phyloP scores from a whole-genome alignment of 2,797 vertebrate species.

The Ctenopoma kingsleyae region DNA sequence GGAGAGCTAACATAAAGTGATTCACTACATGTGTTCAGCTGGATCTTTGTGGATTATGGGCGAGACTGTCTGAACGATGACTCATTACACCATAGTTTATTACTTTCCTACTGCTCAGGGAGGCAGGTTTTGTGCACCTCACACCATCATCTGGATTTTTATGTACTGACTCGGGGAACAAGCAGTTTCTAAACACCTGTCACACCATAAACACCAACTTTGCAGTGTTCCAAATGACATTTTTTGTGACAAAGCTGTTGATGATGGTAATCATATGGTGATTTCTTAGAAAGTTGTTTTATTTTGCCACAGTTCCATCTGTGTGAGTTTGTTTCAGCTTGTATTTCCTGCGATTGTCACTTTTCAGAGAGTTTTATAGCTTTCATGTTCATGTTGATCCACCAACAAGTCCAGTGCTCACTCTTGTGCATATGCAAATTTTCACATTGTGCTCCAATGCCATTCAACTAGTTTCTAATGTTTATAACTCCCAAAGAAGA shows the following conservation, averaged over 20 bases:
- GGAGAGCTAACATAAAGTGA: constrained; percentile 14
- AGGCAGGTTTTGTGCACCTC: constrained; percentile 10
- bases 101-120: constrained; percentile 9
- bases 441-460: neutral
- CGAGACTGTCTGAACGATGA: constrained; percentile 28
- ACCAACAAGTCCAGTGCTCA: neutral
- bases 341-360: constrained; percentile 3
- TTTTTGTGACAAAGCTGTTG: constrained; percentile 2
- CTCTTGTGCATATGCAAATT: neutral
- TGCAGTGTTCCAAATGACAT: constrained; percentile 4
- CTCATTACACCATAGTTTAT: constrained; percentile 20
- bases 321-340: neutral
- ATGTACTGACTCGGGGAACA: constrained; percentile 1
- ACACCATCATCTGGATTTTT: constrained; percentile 29
- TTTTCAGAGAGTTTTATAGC: neutral
- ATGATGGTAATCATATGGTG: constrained; percentile 30
- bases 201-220: neutral
- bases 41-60: constrained; percentile 25
- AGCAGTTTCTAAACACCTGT: constrained; percentile 10
- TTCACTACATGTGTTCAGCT: constrained; percentile 27
- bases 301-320: neutral
- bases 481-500: neutral
- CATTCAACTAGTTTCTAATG: neutral
- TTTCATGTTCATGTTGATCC: neutral
- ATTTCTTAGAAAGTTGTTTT: constrained; percentile 11